Conservation (phyloP, 2,888 invertebrate species). For the Lepeophtheirus nordmannii region DNA sequence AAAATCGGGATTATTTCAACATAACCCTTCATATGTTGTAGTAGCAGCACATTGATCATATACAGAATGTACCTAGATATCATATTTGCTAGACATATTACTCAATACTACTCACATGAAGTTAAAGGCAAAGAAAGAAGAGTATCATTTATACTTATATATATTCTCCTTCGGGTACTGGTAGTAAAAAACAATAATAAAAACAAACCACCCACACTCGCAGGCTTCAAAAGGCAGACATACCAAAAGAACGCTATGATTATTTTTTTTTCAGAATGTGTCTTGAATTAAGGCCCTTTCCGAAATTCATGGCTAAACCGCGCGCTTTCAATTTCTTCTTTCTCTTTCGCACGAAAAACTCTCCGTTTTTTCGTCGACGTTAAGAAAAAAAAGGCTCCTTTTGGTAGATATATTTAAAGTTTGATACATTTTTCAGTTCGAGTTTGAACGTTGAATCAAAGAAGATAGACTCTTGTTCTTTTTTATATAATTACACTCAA, state of each 20-base stretch:
- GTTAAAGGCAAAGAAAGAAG: too few species aligned
- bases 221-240: conserved; percentile 9
- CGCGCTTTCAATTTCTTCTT: not conserved
- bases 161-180: too few species aligned
- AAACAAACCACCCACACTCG: not conserved
- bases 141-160: too few species aligned
- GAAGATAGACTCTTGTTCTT: not conserved
- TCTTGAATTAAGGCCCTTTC: not conserved
- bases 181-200: not conserved
- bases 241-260: not conserved
- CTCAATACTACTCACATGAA: too few species aligned
- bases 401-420: not conserved
- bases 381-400: conserved; percentile 1
- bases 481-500: not conserved
- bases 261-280: not conserved
- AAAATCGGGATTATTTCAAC: too few species aligned
- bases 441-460: conserved; percentile 4
- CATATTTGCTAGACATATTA: too few species aligned
- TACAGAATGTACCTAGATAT: too few species aligned
- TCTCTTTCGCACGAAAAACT: conserved; percentile 1
- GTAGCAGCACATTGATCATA: too few species aligned
- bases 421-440: not conserved
- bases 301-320: not conserved
- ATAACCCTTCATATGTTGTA: too few species aligned
- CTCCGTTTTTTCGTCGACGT: conserved; percentile 1